Base-by-base conservation (phyloP, 2,797 vertebrate genomes). In the Rhynchonycteris naso region DNA sequence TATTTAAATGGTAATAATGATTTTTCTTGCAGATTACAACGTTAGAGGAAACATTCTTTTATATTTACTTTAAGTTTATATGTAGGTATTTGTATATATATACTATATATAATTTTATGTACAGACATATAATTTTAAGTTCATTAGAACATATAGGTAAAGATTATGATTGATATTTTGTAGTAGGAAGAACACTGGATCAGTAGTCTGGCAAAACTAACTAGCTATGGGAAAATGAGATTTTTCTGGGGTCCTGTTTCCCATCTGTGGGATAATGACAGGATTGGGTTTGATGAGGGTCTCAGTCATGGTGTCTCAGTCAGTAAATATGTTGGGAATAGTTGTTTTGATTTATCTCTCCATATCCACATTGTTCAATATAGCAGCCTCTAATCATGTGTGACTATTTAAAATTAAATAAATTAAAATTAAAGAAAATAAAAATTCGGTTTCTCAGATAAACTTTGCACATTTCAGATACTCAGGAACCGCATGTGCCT, bases 1-100 rank as follows among this genome's bases (percentile, higher is more conserved):
- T 91, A 30, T 78, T 90, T 93, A 85, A 92, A 35, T 91, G 35
- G 79, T 65, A 88, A 21, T 76, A 86, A 16, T 91, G 47, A 56
- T 88, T 1, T 33, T 47, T 93, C 28, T 90, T n/a, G 38, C 58
- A 96, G 71, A 95, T 80, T 52, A 11, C 1, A 94, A 19, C 56
- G 87, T 94, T 52, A 28, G 69, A 90, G 63, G 69, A 89, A 68
- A 76, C 50, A 78, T 66, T 87, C n/a, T 59, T 83, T 52, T 79
- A 33, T 72, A 81, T 69, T 79, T 75, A 28, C 52, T 78, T 71
- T 81, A 58, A 84, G 50, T 91, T 43, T 81, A 7, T 56, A 7
- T 86, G 9, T 74, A 65, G 43, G 43, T 43, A 43, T 43, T 43
- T 43, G 43, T 43, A 43, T 43, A 43, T 43, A 43, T 43, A 7